Evolutionary conservation across 2,888 invertebrate species (phyloP), one percentile per base, ranked within the genome.

Genomic region (Rhingia campestris): DNA sequence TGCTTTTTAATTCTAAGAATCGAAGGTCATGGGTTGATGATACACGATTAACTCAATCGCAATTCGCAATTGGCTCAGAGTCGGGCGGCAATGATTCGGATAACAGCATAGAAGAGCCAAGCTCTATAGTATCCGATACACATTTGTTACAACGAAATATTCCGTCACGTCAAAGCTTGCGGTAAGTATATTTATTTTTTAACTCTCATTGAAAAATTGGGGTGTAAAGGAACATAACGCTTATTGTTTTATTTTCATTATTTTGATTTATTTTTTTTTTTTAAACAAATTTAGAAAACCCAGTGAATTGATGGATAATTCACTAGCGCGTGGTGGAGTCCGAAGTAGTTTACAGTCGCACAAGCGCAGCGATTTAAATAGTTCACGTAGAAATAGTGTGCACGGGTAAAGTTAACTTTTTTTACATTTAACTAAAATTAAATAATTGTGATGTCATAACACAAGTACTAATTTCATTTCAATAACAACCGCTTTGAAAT

Each of bases 51-150:
- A 94, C 94, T 0, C 94, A 94, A 87, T 94, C 95, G 0, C 94
- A 95, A 87, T 92, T 94, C 80, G 94, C 94, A 4, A 90, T 94
- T 59, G 94, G 94, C 33, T 94, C 94, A 4, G 94, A 94, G 89
- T 96, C 96, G 0, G 95, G 95, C 14, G 94, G 94, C 33, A 94
- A 94, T 88, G 96, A 96, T 90, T 96, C 96, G 0, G 96, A 97
- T 88, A 95, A 94, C 59, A 96, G 96, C 86, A 93, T 93, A 56
- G 95, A 96, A 87, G 96, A 94, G 81, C 91, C 91, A 7, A 87
- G 88, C 43, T 91, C 92, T 3, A 89, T 90, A 54, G 89, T 90
- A 6, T 90, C 93, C 0, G 94, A 94, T 80, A 93, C 93, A 79
- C 90, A 92, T 85, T 76, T 91, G 41, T 80, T 93, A 90, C 76